Evolutionary conservation across 2,888 invertebrate genomes (phyloP).

Genomic region (Tuberolachnus salignus): DNA sequence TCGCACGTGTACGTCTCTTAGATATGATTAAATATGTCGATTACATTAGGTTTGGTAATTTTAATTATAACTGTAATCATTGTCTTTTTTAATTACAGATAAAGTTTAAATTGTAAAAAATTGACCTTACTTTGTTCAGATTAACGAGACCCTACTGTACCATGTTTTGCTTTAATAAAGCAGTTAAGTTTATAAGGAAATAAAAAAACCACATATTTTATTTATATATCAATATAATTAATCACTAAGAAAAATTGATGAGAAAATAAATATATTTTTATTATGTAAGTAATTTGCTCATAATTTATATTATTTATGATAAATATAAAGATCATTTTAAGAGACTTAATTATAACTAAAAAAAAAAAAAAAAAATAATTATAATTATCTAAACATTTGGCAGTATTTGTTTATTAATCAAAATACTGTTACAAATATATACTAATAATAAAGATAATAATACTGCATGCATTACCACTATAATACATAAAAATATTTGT

Average conservation of each 20-base stretch:
- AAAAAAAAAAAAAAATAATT: conserved; percentile 7
- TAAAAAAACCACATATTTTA: background rate
- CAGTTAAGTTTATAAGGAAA: no score
- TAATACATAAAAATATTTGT: conserved; percentile 21
- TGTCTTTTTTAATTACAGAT: no score
- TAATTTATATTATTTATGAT: conserved; percentile 6
- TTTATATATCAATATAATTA: background rate
- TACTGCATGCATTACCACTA: conserved; percentile 31
- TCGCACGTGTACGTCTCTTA: no score
- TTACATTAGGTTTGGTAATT: no score
- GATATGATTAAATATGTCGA: no score
- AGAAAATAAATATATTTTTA: conserved; percentile 24
- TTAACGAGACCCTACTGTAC: no score
- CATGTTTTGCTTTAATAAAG: no score
- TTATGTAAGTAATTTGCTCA: conserved; percentile 4
- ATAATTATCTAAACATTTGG: conserved; percentile 34
- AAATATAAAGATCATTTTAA: conserved; percentile 29
- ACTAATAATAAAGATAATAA: conserved; percentile 37
- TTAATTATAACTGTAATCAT: no score
- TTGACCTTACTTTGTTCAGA: no score
- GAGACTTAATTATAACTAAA: background rate
- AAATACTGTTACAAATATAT: background rate
- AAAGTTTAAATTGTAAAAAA: no score
- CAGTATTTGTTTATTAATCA: conserved; percentile 34
- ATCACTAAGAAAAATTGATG: background rate